These are phyloP conservation scores for Podargus strigoides DNA, from an alignment of 2,797 vertebrate genomes.

Conservation along the genomic window DNA sequence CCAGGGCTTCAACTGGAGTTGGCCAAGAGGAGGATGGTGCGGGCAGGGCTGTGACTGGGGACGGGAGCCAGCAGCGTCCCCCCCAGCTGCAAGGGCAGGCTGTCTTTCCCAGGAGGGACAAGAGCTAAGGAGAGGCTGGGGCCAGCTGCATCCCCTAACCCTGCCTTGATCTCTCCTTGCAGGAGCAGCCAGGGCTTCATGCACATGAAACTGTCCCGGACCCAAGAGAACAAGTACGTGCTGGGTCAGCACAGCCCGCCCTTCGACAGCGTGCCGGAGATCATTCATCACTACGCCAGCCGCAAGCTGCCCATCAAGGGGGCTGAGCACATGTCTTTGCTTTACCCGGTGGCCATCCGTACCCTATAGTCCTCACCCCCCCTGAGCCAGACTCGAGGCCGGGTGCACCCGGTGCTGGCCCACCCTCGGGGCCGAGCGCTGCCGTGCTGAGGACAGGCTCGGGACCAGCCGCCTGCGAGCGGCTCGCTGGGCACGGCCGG, in stretches of 20 bases:
- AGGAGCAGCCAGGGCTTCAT: conserved; percentile 99
- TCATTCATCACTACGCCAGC: conserved; percentile 96
- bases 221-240: conserved; percentile 95
- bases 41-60: accelerated
- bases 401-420: background rate
- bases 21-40: background rate
- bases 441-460: background rate
- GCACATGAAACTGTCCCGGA: conserved; percentile 97
- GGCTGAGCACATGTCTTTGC: conserved; percentile 97
- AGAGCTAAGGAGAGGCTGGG: background rate
- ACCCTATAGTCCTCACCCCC: conserved; percentile 81
- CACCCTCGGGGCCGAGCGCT: accelerated
- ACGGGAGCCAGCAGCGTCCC: background rate
- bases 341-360: conserved; percentile 95
- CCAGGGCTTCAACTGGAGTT: background rate
- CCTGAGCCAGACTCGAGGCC: background rate
- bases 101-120: accelerated
- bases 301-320: conserved; percentile 99
- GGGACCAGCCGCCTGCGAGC: background rate
- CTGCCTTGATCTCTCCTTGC: background rate
- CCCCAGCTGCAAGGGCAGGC: background rate
- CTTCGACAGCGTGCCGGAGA: conserved; percentile 94
- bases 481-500: background rate
- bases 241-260: conserved; percentile 96
- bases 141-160: background rate